These are phyloP conservation scores for Metopolophium dirhodum DNA, from an alignment of 1,140 invertebrate species.

Conservation along the genomic window DNA sequence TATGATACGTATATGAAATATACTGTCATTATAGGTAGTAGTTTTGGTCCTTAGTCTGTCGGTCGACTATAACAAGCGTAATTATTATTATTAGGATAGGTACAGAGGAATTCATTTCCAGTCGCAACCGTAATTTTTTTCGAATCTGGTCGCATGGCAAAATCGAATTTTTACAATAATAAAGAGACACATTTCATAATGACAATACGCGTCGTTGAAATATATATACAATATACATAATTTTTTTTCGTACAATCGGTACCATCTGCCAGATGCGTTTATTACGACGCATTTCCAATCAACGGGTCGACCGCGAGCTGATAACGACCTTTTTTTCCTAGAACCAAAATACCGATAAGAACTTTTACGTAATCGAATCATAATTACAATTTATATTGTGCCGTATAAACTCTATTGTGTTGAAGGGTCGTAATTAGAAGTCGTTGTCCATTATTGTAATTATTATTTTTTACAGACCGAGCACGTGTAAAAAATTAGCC, in stretches of 20 bases:
- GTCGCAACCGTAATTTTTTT: background rate
- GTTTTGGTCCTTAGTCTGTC: background rate
- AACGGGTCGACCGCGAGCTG: background rate
- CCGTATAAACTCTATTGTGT: background rate
- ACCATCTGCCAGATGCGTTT: background rate
- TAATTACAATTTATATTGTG: background rate
- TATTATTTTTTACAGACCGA: background rate
- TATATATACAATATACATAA: background rate
- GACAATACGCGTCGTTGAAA: background rate
- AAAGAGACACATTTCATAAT: background rate
- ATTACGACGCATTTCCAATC: background rate
- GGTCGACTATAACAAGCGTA: background rate
- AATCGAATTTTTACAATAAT: background rate
- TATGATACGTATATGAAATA: background rate
- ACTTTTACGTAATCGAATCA: background rate
- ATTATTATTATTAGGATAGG: background rate
- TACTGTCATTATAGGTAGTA: background rate
- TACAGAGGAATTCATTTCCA: background rate
- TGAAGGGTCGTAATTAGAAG: background rate
- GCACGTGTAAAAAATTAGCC: background rate
- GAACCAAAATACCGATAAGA: slow-evolving; percentile 30
- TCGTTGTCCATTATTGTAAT: background rate
- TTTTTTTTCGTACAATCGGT: background rate
- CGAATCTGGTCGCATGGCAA: background rate
- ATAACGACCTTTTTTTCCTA: slow-evolving; percentile 31